Evolutionary conservation across 2,888 invertebrate species (phyloP), one percentile per base, ranked within the genome.

Genomic region (Drosophila formosana): DNA sequence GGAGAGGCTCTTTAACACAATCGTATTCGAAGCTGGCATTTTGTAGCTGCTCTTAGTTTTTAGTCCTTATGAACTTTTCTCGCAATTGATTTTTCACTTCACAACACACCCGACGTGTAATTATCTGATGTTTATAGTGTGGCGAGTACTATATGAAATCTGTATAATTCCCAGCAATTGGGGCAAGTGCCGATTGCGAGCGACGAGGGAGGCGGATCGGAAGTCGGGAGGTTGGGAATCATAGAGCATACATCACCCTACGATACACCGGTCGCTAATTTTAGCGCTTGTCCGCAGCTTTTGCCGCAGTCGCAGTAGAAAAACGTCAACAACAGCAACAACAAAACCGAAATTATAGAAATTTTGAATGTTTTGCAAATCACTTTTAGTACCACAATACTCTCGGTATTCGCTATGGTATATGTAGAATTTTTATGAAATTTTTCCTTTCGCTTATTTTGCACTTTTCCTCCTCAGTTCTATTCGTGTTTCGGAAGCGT

Each of bases 1-100:
- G 55, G 98, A 98, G 88, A 98, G 94, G 91, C 98, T 97, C 93
- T 96, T 97, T 74, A 98, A 93, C 82, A 98, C 98, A 89, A 98
- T 95, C 80, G 97, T 95, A 78, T 92, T 92, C 56, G 92, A 92
- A 72, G 92, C 88, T 81, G 91, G 90, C 91, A 92, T 91, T 88
- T 84, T 91, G 69, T 50, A 55, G 39, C 18, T 41, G 37, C 63
- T 28, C 6, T 39, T 32, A 66, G 45, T 18, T 18, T 18, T 18
- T 18, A 62, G 9, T 65, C 60, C 30, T n/a, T 45, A 49, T 23
- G 13, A 7, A n/a, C 3, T 13, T 18, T 41, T 37, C n/a, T 11
- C 11, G 13, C 26, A 41, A 64, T 65, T 65, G 39, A 52, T 65
- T 57, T 72, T 73, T 63, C 63, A 51, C 62, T 47, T 67, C 57